Evolutionary conservation across 2,888 invertebrate species (phyloP), one percentile per base, ranked within the genome.

Genomic region (Drosophila falleni): DNA sequence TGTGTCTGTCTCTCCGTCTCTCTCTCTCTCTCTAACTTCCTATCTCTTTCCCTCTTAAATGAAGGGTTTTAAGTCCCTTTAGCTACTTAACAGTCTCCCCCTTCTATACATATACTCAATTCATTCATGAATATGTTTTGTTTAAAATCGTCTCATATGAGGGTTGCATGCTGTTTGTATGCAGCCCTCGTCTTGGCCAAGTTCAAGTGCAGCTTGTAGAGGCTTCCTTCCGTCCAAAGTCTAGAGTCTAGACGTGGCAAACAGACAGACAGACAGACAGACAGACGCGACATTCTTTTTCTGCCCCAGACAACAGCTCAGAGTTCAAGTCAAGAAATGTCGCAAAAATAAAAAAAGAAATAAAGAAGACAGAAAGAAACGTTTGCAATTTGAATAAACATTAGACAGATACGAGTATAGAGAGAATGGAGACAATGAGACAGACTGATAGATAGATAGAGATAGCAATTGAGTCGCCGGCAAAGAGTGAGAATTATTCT

Each of bases 141-240:
- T 65, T 59, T 39, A 31, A 65, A 58, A 67, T 8, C 6, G 8
- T 8, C 2, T 29, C 66, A 55, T 26, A 58, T 39, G 51, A 49
- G 66, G 54, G 54, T 35, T 42, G 41, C 13, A 31, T 55, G 44
- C 70, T 63, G 68, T 64, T 10, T 41, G 39, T 6, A 8, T 41
- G 41, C 55, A 56, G 10, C 55, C 55, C 55, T 56, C 33, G 55
- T 56, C n/a, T 44, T 35, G 42, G 33, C 42, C 86, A 85, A 82
- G 84, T 85, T 85, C 84, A 87, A 85, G 84, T 87, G 83, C 88
- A 87, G 78, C 74, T 71, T 70, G 61, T 42, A 16, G 59, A 61
- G 78, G 78, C 71, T 78, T 77, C 67, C 54, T 54, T 77, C 70
- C 80, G 51, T 47, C 51, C 2, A 37, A 13, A 35, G 35, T 35